Conservation (phyloP, 1,140 invertebrate genomes). For the Eupristina koningsbergeri region DNA sequence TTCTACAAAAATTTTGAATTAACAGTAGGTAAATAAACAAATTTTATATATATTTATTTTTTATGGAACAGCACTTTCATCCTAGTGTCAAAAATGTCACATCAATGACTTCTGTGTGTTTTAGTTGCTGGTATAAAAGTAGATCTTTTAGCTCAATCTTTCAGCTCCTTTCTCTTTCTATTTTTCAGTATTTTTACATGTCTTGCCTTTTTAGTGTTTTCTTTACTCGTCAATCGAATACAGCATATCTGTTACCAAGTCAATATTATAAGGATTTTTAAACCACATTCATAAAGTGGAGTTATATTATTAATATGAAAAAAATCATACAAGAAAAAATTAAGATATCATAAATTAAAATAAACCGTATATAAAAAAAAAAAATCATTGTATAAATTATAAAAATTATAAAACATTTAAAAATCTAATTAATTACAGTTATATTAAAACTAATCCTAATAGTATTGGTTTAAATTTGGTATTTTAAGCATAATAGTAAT, state of each 20-base stretch:
- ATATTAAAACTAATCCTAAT: no score
- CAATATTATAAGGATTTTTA: no score
- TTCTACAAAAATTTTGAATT: neutral
- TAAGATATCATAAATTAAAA: no score
- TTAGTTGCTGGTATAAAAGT: conserved; percentile 14
- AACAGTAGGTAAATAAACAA: neutral
- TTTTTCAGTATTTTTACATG: neutral
- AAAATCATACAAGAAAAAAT: neutral
- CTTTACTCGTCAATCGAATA: conserved; percentile 15
- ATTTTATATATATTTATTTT: conserved; percentile 15
- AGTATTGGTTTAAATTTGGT: no score
- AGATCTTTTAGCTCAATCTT: neutral
- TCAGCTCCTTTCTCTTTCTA: neutral
- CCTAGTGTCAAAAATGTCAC: conserved; percentile 15
- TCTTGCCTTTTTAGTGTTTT: neutral
- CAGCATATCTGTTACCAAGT: neutral
- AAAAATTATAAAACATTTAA: no score
- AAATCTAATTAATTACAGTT: no score
- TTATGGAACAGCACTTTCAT: neutral
- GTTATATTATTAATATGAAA: neutral
- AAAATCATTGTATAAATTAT: no score
- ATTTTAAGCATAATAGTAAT: no score
- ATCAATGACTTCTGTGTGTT: neutral
- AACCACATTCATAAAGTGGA: neutral
- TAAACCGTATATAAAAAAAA: no score